These are phyloP conservation scores for Aurelia coerulea DNA, from an alignment of 30 jellyfish, hydroid and myxozoan genomes.

Conservation along the genomic window DNA sequence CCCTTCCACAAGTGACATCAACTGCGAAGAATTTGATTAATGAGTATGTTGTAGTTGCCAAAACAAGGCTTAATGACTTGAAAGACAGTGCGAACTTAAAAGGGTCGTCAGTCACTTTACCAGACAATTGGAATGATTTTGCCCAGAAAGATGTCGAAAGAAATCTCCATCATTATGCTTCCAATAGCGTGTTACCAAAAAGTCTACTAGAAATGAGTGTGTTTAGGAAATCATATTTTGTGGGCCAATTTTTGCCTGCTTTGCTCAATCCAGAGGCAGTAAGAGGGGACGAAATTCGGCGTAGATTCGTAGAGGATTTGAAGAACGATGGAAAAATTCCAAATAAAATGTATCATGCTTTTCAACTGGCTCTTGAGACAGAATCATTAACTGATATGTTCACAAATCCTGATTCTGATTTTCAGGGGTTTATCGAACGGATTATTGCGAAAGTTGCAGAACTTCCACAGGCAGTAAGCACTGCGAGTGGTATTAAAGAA, in stretches of 20 bases:
- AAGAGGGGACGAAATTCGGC: slow-evolving; percentile 27
- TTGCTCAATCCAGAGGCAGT: slow-evolving; percentile 49
- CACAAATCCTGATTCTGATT: not conserved
- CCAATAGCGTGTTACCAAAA: slow-evolving; percentile 19
- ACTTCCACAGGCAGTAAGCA: slow-evolving; percentile 22
- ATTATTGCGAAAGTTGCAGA: slow-evolving; percentile 26
- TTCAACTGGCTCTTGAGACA: slow-evolving; percentile 31
- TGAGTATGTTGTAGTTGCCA: slow-evolving; percentile 33
- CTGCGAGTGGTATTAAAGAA: not conserved
- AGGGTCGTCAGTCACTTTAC: not conserved
- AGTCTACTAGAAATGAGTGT: slow-evolving; percentile 59
- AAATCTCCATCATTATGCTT: slow-evolving; percentile 9
- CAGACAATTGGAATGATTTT: not conserved
- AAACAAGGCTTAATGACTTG: slow-evolving; percentile 40
- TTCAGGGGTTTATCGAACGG: slow-evolving; percentile 7
- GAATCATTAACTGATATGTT: not conserved
- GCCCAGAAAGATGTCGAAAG: slow-evolving; percentile 44
- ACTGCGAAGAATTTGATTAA: slow-evolving; percentile 16
- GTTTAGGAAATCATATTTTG: slow-evolving; percentile 43
- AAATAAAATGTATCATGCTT: slow-evolving; percentile 13
- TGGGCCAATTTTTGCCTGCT: slow-evolving; percentile 66
- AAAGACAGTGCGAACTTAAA: not conserved
- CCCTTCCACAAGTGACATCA: slow-evolving; percentile 12
- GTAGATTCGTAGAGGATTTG: slow-evolving; percentile 31
- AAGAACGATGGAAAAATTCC: slow-evolving; percentile 53